Percentiles rank a stretch among this genome's conserved stretches.
Evolutionary conservation across 37 sponge, comb jelly and placozoan genomes (phyloP).

Genomic region (Chondrilla cf. caribensis): DNA sequence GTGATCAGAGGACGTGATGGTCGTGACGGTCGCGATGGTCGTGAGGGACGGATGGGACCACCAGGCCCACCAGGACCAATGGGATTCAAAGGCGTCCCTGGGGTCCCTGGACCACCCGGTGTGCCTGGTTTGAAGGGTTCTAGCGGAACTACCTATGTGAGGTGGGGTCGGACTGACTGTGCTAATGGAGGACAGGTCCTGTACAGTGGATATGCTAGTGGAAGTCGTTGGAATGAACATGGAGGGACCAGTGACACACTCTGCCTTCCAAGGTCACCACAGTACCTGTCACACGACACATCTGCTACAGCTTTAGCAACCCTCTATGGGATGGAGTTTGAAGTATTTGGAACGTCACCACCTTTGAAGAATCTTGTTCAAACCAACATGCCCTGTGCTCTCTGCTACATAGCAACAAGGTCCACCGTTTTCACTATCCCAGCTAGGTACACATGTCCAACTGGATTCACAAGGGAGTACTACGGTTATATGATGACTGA

Average conservation of each 20-base stretch:
- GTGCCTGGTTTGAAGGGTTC: not conserved
- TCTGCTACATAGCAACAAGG: slow-evolving; percentile 31
- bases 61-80: slow-evolving; percentile 23
- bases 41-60: slow-evolving; percentile 1
- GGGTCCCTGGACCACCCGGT: not conserved
- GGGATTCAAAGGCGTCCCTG: not conserved
- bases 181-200: not conserved
- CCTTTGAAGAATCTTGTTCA: slow-evolving; percentile 8
- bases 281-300: slow-evolving; percentile 20
- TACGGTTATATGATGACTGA: slow-evolving; percentile 54
- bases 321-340: slow-evolving; percentile 46
- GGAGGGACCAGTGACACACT: slow-evolving; percentile 53
- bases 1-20: not conserved
- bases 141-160: not conserved
- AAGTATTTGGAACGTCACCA: not conserved
- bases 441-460: slow-evolving; percentile 40
- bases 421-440: slow-evolving; percentile 40
- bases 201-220: slow-evolving; percentile 2
- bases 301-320: not conserved
- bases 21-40: not conserved
- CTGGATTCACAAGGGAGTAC: slow-evolving; percentile 47
- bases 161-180: slow-evolving; percentile 27
- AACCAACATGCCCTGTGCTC: slow-evolving; percentile 55
- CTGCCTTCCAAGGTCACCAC: slow-evolving; percentile 42
- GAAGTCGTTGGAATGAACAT: not conserved